Evolutionary conservation across 2,888 invertebrate species (phyloP).

Genomic region (Parochlus steinenii): DNA sequence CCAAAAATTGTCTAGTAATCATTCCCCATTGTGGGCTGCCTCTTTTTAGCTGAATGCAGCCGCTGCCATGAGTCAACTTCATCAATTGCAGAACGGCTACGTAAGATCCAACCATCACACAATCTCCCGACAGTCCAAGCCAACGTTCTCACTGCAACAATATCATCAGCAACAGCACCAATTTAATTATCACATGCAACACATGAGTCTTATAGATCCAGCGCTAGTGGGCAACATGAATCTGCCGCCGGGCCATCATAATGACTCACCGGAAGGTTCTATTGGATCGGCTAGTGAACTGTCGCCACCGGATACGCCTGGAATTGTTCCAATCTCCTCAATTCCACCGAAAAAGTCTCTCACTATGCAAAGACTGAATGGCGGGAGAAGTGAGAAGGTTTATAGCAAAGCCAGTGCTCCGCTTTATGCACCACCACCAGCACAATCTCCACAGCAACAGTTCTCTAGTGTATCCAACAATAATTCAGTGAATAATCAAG

Average conservation of each 20-base stretch:
- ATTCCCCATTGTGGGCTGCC: no score
- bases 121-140: slow-evolving; percentile 23
- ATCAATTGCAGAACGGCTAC: slow-evolving; percentile 27
- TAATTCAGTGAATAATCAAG: no score
- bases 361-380: no score
- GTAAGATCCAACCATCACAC: slow-evolving; percentile 22
- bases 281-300: slow-evolving; percentile 28
- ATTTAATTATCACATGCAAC: slow-evolving; percentile 7
- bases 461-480: no score
- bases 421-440: no score
- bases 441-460: no score
- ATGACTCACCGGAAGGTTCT: slow-evolving; percentile 30
- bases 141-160: slow-evolving; percentile 19
- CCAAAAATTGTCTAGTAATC: no score
- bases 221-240: slow-evolving; percentile 14
- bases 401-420: no score
- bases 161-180: slow-evolving; percentile 17
- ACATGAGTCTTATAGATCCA: no score
- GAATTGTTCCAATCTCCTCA: slow-evolving; percentile 20
- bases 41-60: slow-evolving; percentile 22
- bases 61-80: slow-evolving; percentile 22
- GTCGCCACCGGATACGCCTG: slow-evolving; percentile 29
- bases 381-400: no score
- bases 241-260: slow-evolving; percentile 25
- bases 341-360: no score